phyloP scores from a whole-genome alignment of 2,797 vertebrate genomes.

The Cynopterus sphinx region DNA sequence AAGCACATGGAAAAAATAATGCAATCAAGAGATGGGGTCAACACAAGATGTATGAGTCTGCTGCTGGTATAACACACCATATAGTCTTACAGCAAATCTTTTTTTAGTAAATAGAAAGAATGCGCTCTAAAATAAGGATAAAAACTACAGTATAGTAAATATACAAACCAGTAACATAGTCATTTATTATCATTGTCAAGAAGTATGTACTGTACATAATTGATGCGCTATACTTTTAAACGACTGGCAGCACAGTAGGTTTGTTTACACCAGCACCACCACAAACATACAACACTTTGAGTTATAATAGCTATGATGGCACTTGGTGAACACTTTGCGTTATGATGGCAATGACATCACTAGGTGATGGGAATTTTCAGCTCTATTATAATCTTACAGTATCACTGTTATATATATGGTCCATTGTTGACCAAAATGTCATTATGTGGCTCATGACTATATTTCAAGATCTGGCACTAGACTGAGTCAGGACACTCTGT shows the following conservation, averaged over 20 bases:
- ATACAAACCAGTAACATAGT: too few relatives aligned
- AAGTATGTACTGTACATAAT: too few relatives aligned
- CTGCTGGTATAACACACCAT: not conserved
- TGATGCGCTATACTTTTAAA: too few relatives aligned
- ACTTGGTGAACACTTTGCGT: not conserved
- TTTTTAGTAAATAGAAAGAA: not conserved
- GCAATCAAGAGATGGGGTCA: not conserved
- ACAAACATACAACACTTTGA: too few relatives aligned
- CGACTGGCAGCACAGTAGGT: too few relatives aligned
- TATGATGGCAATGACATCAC: not conserved
- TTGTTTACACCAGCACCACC: too few relatives aligned
- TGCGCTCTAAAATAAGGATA: not conserved
- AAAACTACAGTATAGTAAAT: too few relatives aligned
- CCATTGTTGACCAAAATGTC: not conserved
- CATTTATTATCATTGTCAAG: too few relatives aligned
- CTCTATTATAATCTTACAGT: not conserved
- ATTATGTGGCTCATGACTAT: not conserved
- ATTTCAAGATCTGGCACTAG: conserved; percentile 28
- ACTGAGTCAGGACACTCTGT: not conserved
- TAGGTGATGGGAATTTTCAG: not conserved
- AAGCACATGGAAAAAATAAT: too few relatives aligned
- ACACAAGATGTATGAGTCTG: not conserved
- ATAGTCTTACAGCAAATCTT: not conserved
- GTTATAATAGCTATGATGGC: too few relatives aligned
- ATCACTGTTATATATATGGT: not conserved